These are phyloP conservation scores for Catamblyrhynchus diadema DNA, from an alignment of 2,797 vertebrate species.

Conservation along the genomic window DNA sequence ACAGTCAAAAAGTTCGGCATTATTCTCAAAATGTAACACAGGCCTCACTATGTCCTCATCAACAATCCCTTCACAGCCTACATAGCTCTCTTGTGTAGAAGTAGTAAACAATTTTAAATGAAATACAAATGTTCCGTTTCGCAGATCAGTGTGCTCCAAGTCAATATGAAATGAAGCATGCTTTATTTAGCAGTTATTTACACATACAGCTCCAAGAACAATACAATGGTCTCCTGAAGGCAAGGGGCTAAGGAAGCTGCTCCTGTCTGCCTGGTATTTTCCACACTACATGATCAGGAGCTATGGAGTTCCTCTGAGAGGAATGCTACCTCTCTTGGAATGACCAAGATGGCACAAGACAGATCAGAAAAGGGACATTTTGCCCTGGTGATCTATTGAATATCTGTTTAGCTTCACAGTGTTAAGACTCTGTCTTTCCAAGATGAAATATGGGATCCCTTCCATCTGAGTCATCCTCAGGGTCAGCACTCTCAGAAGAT, in stretches of 20 bases:
- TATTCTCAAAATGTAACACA: slow-evolving; percentile 43
- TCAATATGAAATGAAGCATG: slow-evolving; percentile 1
- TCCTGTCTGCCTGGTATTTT: rapidly evolving
- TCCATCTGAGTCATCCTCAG: not conserved
- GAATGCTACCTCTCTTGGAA: not conserved
- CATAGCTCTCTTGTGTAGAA: slow-evolving; percentile 48
- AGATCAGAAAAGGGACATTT: not conserved
- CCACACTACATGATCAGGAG: not conserved
- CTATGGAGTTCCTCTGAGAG: not conserved
- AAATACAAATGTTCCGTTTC: slow-evolving; percentile 53
- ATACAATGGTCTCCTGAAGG: not conserved
- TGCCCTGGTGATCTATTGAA: not conserved
- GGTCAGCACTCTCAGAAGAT: not conserved
- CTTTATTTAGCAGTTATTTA: slow-evolving; percentile 52
- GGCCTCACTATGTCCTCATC: slow-evolving; percentile 25
- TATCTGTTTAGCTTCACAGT: not conserved
- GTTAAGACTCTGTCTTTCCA: not conserved
- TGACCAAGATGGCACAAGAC: not conserved
- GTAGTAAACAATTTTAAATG: slow-evolving; percentile 61
- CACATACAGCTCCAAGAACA: not conserved
- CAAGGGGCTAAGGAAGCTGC: not conserved
- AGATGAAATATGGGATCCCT: not conserved
- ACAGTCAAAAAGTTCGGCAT: slow-evolving; percentile 58
- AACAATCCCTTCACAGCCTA: slow-evolving; percentile 42
- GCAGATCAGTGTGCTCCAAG: slow-evolving; percentile 10